Conservation (phyloP, 2,888 invertebrate genomes). For the Eupithecia subfuscata region DNA sequence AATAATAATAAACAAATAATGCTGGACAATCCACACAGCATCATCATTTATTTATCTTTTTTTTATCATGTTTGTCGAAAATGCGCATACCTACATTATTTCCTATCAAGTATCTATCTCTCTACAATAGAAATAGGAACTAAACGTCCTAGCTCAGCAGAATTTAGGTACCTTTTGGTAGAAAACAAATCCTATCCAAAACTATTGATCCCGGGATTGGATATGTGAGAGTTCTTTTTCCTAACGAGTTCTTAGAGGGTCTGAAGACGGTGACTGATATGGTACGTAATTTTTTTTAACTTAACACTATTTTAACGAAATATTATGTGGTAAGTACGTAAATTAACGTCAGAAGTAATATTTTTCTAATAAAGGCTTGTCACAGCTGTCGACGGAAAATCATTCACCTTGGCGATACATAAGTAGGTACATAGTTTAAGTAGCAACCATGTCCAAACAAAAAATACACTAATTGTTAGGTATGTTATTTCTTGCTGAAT, state of each 20-base stretch:
- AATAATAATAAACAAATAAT: too few relatives aligned
- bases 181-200: background rate
- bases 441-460: background rate
- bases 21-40: too few relatives aligned
- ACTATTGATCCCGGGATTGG: background rate
- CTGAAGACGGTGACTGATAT: background rate
- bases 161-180: too few relatives aligned
- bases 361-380: background rate
- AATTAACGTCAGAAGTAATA: background rate
- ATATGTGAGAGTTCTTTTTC: background rate
- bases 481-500: conserved; percentile 2
- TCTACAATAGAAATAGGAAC: too few relatives aligned
- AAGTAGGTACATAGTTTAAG: background rate
- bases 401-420: conserved; percentile 18
- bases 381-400: background rate
- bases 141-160: too few relatives aligned
- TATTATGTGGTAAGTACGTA: background rate
- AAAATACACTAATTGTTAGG: background rate
- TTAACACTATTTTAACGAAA: background rate
- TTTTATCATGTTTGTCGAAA: too few relatives aligned
- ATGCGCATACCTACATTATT: too few relatives aligned
- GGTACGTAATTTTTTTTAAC: background rate
- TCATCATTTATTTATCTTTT: too few relatives aligned
- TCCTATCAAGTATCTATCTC: too few relatives aligned
- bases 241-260: background rate